phyloP scores from a whole-genome alignment of 2,888 invertebrate genomes.

The Smittia aterrima region DNA sequence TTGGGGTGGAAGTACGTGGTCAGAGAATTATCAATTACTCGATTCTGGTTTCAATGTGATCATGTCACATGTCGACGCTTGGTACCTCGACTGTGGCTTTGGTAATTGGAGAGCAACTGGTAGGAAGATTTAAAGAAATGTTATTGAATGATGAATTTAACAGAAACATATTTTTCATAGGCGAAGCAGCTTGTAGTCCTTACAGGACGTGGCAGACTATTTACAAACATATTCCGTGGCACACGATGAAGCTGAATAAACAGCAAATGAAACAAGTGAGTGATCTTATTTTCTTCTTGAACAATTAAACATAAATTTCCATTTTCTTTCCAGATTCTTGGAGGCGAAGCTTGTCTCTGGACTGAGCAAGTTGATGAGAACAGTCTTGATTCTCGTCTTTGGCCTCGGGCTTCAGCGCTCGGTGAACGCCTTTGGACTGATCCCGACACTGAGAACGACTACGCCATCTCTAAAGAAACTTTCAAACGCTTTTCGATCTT shows the following conservation, averaged over 20 bases:
- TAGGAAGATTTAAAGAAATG: neutral
- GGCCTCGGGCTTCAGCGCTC: slow-evolving; percentile 79
- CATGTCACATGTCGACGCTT: slow-evolving; percentile 81
- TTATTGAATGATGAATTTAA: neutral
- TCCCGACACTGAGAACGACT: slow-evolving; percentile 52
- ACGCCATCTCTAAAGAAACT: slow-evolving; percentile 50
- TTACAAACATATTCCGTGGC: slow-evolving; percentile 80
- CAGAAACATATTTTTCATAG: slow-evolving; percentile 47
- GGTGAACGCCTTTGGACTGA: slow-evolving; percentile 65
- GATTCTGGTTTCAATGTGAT: slow-evolving; percentile 75
- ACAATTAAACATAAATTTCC: neutral
- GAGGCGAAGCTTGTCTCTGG: slow-evolving; percentile 68
- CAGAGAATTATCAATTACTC: slow-evolving; percentile 72
- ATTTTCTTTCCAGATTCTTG: slow-evolving; percentile 43
- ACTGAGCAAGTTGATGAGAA: slow-evolving; percentile 75
- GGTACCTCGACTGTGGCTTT: slow-evolving; percentile 86
- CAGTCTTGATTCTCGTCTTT: slow-evolving; percentile 73
- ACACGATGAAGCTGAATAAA: slow-evolving; percentile 54
- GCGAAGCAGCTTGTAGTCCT: slow-evolving; percentile 82
- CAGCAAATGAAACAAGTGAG: slow-evolving; percentile 50
- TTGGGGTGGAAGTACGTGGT: slow-evolving; percentile 81
- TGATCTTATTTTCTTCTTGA: neutral
- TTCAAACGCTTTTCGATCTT: slow-evolving; percentile 53
- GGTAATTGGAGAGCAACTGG: slow-evolving; percentile 76
- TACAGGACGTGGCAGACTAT: slow-evolving; percentile 85